phyloP scores from a whole-genome alignment of 92 coral and sea anemone genomes.

The Bergia sp. region DNA sequence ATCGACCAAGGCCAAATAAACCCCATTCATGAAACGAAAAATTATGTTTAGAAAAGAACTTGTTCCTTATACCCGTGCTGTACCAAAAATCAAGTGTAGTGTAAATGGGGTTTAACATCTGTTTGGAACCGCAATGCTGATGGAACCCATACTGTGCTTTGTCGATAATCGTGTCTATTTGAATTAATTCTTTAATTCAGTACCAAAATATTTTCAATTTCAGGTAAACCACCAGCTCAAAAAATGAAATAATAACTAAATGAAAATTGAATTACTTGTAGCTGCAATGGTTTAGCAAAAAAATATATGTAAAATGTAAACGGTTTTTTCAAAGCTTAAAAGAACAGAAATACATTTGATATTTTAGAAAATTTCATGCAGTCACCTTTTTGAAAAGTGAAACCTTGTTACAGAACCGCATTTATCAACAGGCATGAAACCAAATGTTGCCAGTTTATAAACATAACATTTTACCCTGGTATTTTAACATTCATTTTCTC shows the following conservation, averaged over 20 bases:
- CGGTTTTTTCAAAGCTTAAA: too few species aligned
- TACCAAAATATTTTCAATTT: neutral
- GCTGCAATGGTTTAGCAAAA: neutral
- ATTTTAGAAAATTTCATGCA: too few species aligned
- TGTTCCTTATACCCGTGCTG: too few species aligned
- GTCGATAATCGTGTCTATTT: neutral
- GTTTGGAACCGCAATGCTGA: neutral
- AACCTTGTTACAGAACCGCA: neutral
- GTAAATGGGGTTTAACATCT: neutral
- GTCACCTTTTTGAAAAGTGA: too few species aligned
- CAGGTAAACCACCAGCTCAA: neutral
- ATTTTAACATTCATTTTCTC: too few species aligned
- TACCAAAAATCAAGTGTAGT: too few species aligned
- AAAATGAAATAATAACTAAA: too few species aligned
- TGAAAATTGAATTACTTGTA: neutral
- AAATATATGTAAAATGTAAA: too few species aligned
- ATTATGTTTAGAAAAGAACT: neutral
- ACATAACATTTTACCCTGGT: neutral
- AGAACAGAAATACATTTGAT: too few species aligned
- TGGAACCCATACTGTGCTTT: neutral
- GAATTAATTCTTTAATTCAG: neutral
- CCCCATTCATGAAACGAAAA: too few species aligned
- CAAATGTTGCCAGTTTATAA: neutral
- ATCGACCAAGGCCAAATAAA: neutral
- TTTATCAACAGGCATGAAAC: neutral